Base-by-base conservation (phyloP, 2,888 invertebrate species). In the Leptopilina myrica region DNA sequence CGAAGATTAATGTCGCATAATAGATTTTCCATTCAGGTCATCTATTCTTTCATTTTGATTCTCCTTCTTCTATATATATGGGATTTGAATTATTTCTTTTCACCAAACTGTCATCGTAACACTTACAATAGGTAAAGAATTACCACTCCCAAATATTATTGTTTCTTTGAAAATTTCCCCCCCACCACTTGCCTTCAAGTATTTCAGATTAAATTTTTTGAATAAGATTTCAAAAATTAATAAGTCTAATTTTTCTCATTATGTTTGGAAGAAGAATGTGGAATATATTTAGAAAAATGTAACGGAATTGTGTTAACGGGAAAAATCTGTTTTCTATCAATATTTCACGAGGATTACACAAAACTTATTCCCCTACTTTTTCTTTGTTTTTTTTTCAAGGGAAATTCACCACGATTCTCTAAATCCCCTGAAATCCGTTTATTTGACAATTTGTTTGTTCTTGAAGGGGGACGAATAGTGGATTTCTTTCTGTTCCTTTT, bases 21-120 rank as follows among this genome's bases (percentile, higher is more conserved):
- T 73, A 26, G 69, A 73, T 73, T 73, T 56, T 73, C 53, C 69
- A 56, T 73, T 33, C 69, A 73, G 33, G 26, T 12, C 66, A 14
- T 66, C 26, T 26, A 53, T 73, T 26, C 49, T 56, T 4, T 56
- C 14, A 26, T 49, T 73, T 49, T 49, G 12, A 43, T 43, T 56
- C 53, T 6, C 53, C 9, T 26, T 56, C 6, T 43, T 43, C 8
- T n/a, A n/a, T n/a, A n/a, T 56, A 20, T 33, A 33, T 69, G 20
- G 33, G 26, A 49, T 7, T 14, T 26, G 53, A 53, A 69, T 69
- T 33, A 69, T 56, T 56, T 69, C 69, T 69, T 46, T 49, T 5
- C 49, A 14, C 49, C 69, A 69, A 69, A 56, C 26, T 69, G 53
- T 49, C 33, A 33, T 33, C 53, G 33, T 33, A 33, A 69, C 20